phyloP scores from a whole-genome alignment of 2,888 invertebrate genomes.

The Cantharis rustica region DNA sequence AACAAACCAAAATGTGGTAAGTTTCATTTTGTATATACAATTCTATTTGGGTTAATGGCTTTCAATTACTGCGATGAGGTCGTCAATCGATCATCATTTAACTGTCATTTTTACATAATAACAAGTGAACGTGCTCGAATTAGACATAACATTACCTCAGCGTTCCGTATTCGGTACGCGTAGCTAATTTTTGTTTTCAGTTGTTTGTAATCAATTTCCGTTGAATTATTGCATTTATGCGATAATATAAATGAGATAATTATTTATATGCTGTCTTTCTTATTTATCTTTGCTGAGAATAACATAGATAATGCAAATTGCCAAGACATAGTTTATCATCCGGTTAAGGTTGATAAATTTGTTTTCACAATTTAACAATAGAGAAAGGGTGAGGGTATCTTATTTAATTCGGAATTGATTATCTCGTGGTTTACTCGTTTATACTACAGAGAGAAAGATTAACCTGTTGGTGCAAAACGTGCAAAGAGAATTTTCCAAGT shows the following conservation, averaged over 20 bases:
- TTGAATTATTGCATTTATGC: not conserved
- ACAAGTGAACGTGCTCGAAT: not conserved
- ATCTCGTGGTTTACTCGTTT: not conserved
- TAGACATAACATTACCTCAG: not conserved
- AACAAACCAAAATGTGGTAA: conserved; percentile 69
- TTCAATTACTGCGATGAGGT: too few species aligned
- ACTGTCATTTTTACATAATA: not conserved
- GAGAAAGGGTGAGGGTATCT: not conserved
- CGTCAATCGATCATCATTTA: not conserved
- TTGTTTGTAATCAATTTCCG: not conserved
- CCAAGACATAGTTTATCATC: not conserved
- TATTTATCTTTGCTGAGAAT: not conserved
- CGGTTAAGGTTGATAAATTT: not conserved
- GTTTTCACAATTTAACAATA: not conserved
- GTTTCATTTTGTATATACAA: conserved; percentile 38
- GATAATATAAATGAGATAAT: not conserved
- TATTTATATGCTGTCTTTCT: not conserved
- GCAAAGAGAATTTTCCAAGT: not conserved
- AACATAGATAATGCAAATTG: not conserved
- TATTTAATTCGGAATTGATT: not conserved
- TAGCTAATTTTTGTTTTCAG: not conserved
- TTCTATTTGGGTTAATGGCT: not conserved
- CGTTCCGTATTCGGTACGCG: not conserved
- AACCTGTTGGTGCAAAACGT: not conserved
- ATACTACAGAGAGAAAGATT: not conserved